Conservation (phyloP, 2,888 invertebrate genomes). For the Acrobasis consociella region DNA sequence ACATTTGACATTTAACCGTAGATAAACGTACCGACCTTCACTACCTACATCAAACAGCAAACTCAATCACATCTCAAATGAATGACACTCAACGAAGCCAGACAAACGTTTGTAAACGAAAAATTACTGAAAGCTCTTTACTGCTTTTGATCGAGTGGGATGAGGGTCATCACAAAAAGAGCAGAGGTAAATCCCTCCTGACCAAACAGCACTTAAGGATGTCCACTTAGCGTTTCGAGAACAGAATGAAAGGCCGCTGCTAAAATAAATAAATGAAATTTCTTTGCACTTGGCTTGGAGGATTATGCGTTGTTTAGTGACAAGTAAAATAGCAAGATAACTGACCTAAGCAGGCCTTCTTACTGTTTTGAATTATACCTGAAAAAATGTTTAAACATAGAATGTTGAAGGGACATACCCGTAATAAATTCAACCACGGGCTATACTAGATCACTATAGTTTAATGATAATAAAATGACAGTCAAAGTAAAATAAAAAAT, state of each 20-base stretch:
- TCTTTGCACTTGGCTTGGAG: slow-evolving; percentile 51
- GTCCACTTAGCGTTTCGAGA: slow-evolving; percentile 69
- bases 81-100: slow-evolving; percentile 31
- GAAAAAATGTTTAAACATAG: too few species aligned
- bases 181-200: slow-evolving; percentile 79
- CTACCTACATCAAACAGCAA: not conserved
- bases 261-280: slow-evolving; percentile 70
- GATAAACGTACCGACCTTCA: not conserved
- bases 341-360: too few species aligned
- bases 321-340: too few species aligned
- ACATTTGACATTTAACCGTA: not conserved
- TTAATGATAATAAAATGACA: too few species aligned
- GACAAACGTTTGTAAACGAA: slow-evolving; percentile 38
- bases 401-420: too few species aligned
- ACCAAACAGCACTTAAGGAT: slow-evolving; percentile 78
- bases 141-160: slow-evolving; percentile 70
- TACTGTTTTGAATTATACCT: too few species aligned
- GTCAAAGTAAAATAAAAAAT: too few species aligned
- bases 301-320: slow-evolving; percentile 38
- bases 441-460: too few species aligned
- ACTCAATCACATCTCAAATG: slow-evolving; percentile 28
- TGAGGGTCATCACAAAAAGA: slow-evolving; percentile 67
- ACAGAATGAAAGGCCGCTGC: slow-evolving; percentile 60
- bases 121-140: slow-evolving; percentile 60
- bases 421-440: too few species aligned